Base-by-base conservation (phyloP, 64 coral and sea anemone species). In the Dendrophyllia cribrosa region DNA sequence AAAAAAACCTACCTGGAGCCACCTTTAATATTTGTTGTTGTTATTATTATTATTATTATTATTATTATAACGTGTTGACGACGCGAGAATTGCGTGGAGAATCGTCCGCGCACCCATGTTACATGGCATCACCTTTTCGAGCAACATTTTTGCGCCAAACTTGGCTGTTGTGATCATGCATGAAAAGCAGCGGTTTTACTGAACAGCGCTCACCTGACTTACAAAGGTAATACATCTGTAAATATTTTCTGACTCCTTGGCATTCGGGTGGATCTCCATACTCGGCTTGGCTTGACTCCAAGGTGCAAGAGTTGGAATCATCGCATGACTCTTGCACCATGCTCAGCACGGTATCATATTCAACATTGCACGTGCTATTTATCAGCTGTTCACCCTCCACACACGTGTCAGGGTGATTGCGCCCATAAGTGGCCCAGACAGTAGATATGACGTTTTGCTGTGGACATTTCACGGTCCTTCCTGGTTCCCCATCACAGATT, bases 161-260 rank as follows among this genome's bases (percentile, higher is more conserved):
- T 0, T 34, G 34, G 34, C 34, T n/a, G n/a, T n/a, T n/a, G n/a
- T n/a, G n/a, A n/a, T n/a, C n/a, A n/a, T n/a, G n/a, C n/a, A n/a
- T n/a, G n/a, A n/a, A n/a, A n/a, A 7, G 7, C 7, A 5, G 7
- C 53, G 7, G 2, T 56, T 9, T 9, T 12, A 56, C 6, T 9
- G 1, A 7, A 17, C 69, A 2, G 12, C 47, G 21, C 84, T 46
- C 50, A 93, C 91, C 84, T 93, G 91, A 93, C 65, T 93, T 93
- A 20, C 91, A 93, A 3, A 93, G 91, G 59, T 93, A 88, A 72
- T 93, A 93, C 58, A 88, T 59, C 63, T 93, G 91, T 50, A 93
- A 78, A 68, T 93, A 93, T 8, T 93, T 93, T 17, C 25, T 71
- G 8, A 88, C 11, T 47, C 83, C 91, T 79, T 10, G 10, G 51